Base-by-base conservation (phyloP, 1,140 invertebrate species). In the Proctacanthus coquilletti region DNA sequence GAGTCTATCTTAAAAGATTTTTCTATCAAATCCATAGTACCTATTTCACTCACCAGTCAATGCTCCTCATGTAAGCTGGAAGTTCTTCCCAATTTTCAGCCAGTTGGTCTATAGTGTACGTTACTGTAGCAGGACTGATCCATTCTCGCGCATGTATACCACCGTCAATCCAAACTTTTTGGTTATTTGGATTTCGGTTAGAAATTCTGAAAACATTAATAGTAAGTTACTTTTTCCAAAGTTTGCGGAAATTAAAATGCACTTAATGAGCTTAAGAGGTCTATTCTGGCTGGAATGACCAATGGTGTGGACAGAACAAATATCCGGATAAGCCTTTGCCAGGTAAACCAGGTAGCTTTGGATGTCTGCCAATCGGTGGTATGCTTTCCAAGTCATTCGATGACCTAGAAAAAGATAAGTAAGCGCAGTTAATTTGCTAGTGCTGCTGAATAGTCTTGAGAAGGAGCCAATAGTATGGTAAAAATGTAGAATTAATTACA, bases 141-240 rank as follows among this genome's bases (percentile, higher is more conserved):
- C 89, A 94, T 65, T 94, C 88, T 21, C 88, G 61, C 0, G 86
- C 87, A 50, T 94, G 89, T 49, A 91, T 86, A 10, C 85, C 86
- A 60, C 70, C 68, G 50, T 77, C 74, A 33, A 74, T 67, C 60
- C 72, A 76, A n/a, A 74, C 57, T 2, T 70, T 70, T 40, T 71
- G 70, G 49, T 76, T 76, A 4, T 52, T 60, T 15, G 62, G 42
- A 29, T 71, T 66, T 11, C 72, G 71, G 49, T 75, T 65, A 2
- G 77, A 80, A 21, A 83, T 80, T 40, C 75, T 70, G 19, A 72
- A 41, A 40, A 1, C 14, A 29, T 40, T n/a, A 14, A 25, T 15
- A 27, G 14, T 38, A 39, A 36, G 31, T 39, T 5, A 36, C 17
- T 18, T 0, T n/a, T 33, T 0, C 18, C 23, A 4, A 2, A 0